A percentile compares a stretch with the other conserved stretches of the same genome.
These are phyloP conservation scores for Eulemur albifrons DNA, from an alignment of 2,797 vertebrate genomes.

Conservation along the genomic window DNA sequence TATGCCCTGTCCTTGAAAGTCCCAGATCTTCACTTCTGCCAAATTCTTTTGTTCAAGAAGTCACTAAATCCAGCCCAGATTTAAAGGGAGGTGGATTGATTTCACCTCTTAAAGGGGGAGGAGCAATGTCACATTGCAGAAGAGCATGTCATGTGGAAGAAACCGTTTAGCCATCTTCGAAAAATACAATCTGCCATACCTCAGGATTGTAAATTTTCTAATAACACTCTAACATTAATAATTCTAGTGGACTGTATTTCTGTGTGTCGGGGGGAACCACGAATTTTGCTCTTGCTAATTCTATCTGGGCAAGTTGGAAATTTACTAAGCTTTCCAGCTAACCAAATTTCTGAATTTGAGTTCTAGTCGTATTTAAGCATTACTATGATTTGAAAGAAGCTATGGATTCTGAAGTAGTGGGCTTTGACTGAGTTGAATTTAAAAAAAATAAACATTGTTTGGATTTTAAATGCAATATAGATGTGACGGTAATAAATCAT, in stretches of 20 bases:
- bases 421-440: constrained; percentile 74
- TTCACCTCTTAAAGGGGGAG: no score
- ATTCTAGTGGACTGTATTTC: constrained; percentile 77
- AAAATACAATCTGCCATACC: neutral
- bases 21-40: neutral
- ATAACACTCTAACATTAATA: constrained; percentile 70
- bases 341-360: constrained; percentile 82
- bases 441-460: constrained; percentile 66
- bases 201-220: constrained; percentile 79
- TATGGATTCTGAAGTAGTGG: constrained; percentile 79
- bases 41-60: neutral
- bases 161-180: neutral
- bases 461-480: constrained; percentile 63
- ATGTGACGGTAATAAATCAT: constrained; percentile 70
- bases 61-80: neutral
- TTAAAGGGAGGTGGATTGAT: neutral
- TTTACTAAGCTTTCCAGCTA: constrained; percentile 78
- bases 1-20: neutral
- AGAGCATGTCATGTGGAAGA: neutral
- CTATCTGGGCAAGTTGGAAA: constrained; percentile 74
- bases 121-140: neutral
- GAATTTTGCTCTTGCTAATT: constrained; percentile 80
- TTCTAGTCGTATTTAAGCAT: constrained; percentile 83
- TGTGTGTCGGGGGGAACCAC: no score
- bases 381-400: constrained; percentile 84